Evolutionary conservation across 2,113 vertebrate genomes (phyloP), one percentile per base, ranked within the genome.

Genomic region (Ctenomys sociabilis): DNA sequence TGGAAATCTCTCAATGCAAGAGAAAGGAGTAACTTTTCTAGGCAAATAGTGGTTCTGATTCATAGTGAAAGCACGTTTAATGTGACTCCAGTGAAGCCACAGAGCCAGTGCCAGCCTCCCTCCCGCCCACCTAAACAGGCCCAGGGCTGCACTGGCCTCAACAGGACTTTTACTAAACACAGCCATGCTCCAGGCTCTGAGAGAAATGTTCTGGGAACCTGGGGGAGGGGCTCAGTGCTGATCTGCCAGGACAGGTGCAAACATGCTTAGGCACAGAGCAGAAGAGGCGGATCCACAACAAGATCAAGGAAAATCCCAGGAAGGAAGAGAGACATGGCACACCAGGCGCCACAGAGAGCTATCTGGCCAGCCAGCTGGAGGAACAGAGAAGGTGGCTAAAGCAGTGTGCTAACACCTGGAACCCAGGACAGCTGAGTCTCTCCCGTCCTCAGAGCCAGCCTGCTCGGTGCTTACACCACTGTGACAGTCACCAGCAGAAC

Each of bases 381-480:
- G 17, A 57, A 57, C 16, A 57, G 54, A 57, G 54, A 32, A 26
- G 73, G 32, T 6, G 40, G 26, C 70, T 43, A 43, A 45, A 66
- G 52, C 81, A 45, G 26, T 49, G 89, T 88, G 88, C 61, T 5
- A 43, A 66, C 61, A 12, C 64, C 54, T 59, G 93, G 43, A 84
- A 59, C 32, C 21, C 7, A 37, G 35, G 78, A n/a, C 73, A 6
- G 37, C 54, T 22, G 59, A 37, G 32, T 35, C 7, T 57, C 61
- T 6, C 54, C 17, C 11, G 12, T 1, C 22, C 0, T 0, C n/a
- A 43, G 32, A 22, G 19, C 12, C 35, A 17, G 43, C 43, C 22
- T 3, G 22, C 37, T 32, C 5, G 0, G 24, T 8, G 4, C 5
- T 14, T 26, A 26, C 63, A 63, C 66, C 7, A 8, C 2, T 6